Conservation (phyloP, 2,888 invertebrate species). For the Stratiomys singularior region DNA sequence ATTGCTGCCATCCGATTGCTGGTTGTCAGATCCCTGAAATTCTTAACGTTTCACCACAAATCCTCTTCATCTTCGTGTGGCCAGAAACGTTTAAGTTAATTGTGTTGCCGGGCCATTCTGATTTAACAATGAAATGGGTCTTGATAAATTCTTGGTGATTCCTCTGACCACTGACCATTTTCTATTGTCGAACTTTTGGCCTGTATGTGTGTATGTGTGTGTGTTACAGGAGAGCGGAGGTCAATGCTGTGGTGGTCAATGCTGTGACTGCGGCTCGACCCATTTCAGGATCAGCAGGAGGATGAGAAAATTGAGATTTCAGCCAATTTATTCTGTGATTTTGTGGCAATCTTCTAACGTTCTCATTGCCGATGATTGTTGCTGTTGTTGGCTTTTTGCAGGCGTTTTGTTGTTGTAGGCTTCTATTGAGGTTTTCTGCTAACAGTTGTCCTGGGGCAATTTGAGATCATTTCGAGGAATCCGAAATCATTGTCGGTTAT, state of each 20-base stretch:
- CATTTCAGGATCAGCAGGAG: not conserved
- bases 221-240: no score
- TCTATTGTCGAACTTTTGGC: not conserved
- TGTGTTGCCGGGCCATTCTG: conserved; percentile 16
- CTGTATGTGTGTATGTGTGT: not conserved
- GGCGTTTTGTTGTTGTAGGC: not conserved
- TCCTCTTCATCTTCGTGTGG: conserved; percentile 9
- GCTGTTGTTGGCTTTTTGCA: not conserved
- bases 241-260: no score
- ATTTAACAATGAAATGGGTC: conserved; percentile 21
- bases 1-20: not conserved
- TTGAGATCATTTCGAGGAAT: conserved; percentile 28
- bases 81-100: conserved; percentile 17
- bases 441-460: conserved; percentile 32
- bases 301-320: conserved; percentile 13
- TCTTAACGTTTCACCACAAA: not conserved
- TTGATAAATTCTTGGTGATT: conserved; percentile 20
- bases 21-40: not conserved
- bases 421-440: conserved; percentile 16
- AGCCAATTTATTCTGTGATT: conserved; percentile 24
- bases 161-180: conserved; percentile 14
- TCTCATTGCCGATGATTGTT: conserved; percentile 11
- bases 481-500: conserved; percentile 26
- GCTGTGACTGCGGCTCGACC: not conserved
- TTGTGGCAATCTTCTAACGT: conserved; percentile 10